A percentile compares a stretch with the other conserved stretches of the same genome.
Evolutionary conservation across 2,113 vertebrate species (phyloP).

Genomic region (Erythrolamprus reginae): DNA sequence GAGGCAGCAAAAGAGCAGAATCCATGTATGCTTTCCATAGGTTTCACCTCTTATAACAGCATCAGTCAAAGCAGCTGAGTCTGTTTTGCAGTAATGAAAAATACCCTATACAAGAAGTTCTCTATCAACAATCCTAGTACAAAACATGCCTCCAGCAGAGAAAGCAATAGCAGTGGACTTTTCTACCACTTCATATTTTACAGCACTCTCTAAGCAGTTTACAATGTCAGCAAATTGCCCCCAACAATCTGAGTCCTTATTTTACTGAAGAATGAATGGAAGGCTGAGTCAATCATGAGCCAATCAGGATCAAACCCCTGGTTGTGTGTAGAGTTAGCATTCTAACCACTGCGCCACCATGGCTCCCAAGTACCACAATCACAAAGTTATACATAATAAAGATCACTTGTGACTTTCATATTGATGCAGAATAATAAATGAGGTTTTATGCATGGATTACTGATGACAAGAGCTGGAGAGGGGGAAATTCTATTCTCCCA

Average conservation of each 20-base stretch:
- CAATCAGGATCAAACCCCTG: not conserved
- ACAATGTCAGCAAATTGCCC: not conserved
- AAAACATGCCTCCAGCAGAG: not conserved
- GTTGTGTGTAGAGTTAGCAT: not conserved
- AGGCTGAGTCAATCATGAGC: not conserved
- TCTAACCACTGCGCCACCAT: not conserved
- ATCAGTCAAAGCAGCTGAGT: not conserved
- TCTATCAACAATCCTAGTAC: not conserved
- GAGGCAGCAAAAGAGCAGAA: not conserved
- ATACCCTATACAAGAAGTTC: not conserved
- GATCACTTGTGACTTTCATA: not conserved
- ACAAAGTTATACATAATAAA: not conserved
- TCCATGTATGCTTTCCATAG: not conserved
- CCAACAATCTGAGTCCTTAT: not conserved
- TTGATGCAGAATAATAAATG: not conserved
- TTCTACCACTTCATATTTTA: not conserved
- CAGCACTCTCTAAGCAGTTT: not conserved
- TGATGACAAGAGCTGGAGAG: not conserved
- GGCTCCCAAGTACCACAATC: not conserved
- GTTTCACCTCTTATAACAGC: not conserved
- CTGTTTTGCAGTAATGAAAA: not conserved
- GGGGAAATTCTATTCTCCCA: not conserved
- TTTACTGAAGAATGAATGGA: not conserved
- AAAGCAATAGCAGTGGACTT: not conserved
- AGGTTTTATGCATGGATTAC: not conserved